phyloP scores from a whole-genome alignment of 2,113 vertebrate species.

The Aptenodytes patagonicus region DNA sequence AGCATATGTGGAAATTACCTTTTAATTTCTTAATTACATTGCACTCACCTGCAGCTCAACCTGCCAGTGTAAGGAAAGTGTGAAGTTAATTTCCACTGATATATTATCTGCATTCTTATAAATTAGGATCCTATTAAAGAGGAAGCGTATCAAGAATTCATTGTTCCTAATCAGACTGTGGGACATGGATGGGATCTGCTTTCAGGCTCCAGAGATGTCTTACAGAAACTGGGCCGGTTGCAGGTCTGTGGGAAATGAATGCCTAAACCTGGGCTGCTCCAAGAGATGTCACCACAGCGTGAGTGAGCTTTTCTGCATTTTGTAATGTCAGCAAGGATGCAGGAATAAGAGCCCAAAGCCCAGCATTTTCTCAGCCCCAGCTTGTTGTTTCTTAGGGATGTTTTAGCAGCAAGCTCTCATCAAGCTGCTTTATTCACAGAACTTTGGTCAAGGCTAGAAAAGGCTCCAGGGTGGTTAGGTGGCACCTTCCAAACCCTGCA shows the following conservation, averaged over 20 bases:
- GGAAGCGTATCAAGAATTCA: neutral
- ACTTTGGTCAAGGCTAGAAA: neutral
- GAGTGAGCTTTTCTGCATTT: neutral
- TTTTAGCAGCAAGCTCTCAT: neutral
- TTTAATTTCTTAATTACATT: conserved; percentile 80
- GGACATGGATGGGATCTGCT: neutral
- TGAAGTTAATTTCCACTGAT: conserved; percentile 60
- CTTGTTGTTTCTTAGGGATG: neutral
- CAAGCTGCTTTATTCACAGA: neutral
- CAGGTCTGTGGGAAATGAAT: neutral
- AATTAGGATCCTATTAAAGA: conserved; percentile 56
- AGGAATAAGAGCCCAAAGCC: neutral
- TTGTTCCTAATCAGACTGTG: neutral
- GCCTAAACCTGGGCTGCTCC: neutral
- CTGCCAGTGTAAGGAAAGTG: conserved; percentile 38
- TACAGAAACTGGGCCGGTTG: neutral
- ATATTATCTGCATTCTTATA: conserved; percentile 49
- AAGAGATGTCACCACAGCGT: neutral
- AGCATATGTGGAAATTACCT: conserved; percentile 77
- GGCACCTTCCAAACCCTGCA: neutral
- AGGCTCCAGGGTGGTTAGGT: neutral
- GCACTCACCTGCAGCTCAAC: conserved; percentile 75
- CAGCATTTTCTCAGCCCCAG: neutral
- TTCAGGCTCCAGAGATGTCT: neutral
- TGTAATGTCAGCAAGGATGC: neutral